Evolutionary conservation across 2,888 invertebrate genomes (phyloP).

Genomic region (Epsilonema sp.): DNA sequence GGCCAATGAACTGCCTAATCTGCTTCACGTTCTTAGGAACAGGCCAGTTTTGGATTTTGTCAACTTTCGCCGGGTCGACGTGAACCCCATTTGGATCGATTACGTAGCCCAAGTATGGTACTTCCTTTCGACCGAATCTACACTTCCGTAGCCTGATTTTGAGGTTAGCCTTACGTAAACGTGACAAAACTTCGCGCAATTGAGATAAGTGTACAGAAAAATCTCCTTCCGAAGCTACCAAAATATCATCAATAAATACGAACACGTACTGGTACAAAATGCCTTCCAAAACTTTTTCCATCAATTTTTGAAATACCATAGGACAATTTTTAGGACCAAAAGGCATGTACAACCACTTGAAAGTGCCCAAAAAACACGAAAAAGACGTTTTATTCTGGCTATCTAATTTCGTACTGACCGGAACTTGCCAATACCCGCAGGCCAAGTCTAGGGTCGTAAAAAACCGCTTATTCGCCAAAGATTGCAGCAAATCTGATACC

Average conservation of each 20-base stretch:
- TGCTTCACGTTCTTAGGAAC: background rate
- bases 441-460: slow-evolving; percentile 3
- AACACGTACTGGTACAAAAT: background rate
- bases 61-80: background rate
- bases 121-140: background rate
- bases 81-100: background rate
- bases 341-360: slow-evolving; percentile 10
- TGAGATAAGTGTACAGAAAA: background rate
- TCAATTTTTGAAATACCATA: slow-evolving; percentile 10
- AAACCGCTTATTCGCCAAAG: background rate
- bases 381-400: slow-evolving; percentile 10
- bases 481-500: background rate
- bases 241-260: background rate
- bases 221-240: background rate
- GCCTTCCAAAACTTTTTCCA: background rate
- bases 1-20: background rate
- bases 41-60: background rate
- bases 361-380: slow-evolving; percentile 8
- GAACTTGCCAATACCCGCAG: slow-evolving; percentile 6
- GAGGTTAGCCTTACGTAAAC: background rate
- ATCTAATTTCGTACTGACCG: background rate
- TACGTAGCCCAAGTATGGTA: background rate
- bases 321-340: slow-evolving; percentile 11
- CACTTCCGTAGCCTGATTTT: background rate
- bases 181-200: background rate